These are phyloP conservation scores for Lethrus apterus DNA, from an alignment of 1,140 invertebrate genomes.

Conservation along the genomic window DNA sequence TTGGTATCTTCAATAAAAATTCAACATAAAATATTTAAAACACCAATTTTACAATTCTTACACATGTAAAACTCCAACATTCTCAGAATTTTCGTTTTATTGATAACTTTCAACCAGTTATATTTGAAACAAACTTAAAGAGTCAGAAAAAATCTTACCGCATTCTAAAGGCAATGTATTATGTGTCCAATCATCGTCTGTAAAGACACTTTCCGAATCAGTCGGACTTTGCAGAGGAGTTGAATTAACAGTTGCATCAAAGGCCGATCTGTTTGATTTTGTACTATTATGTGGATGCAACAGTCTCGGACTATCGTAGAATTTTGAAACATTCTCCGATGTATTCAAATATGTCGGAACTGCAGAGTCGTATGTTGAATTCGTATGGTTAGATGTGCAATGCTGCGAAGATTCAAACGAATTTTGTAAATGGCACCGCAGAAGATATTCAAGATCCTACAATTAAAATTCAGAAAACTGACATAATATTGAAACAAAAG, in stretches of 20 bases:
- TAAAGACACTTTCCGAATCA: constrained; percentile 52
- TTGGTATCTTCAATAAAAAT: too few species aligned
- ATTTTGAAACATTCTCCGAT: constrained; percentile 40
- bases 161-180: constrained; percentile 20
- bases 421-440: too few species aligned
- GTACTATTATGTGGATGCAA: constrained; percentile 25
- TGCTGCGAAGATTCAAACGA: constrained; percentile 9
- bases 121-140: too few species aligned
- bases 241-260: constrained; percentile 14
- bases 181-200: constrained; percentile 49
- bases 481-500: background rate
- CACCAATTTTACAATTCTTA: too few species aligned
- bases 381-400: constrained; percentile 23
- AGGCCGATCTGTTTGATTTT: constrained; percentile 39
- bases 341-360: constrained; percentile 30
- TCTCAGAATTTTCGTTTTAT: too few species aligned
- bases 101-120: too few species aligned
- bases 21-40: too few species aligned
- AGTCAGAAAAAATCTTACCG: constrained; percentile 20
- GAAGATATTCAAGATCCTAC: too few species aligned
- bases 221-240: constrained; percentile 48
- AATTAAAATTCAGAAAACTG: background rate
- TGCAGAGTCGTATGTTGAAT: constrained; percentile 30
- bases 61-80: too few species aligned
- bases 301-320: constrained; percentile 49